phyloP scores from a whole-genome alignment of 1,140 invertebrate species.

The Calliphora vicina region DNA sequence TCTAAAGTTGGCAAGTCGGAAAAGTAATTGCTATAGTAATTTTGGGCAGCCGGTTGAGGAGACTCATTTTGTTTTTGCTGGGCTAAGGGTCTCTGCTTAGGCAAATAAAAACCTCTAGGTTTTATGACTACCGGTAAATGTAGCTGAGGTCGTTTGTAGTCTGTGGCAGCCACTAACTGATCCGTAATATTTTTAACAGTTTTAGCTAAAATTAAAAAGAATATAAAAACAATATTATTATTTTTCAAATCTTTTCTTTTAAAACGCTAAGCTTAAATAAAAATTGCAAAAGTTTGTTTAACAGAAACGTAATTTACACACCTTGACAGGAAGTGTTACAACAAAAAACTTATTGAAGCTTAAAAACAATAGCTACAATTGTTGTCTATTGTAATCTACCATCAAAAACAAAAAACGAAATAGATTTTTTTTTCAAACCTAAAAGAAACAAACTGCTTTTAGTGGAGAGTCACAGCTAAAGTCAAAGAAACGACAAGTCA shows the following conservation, averaged over 20 bases:
- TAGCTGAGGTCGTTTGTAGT: background rate
- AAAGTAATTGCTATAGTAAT: slow-evolving; percentile 57
- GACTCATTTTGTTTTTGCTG: background rate
- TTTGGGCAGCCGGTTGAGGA: slow-evolving; percentile 52
- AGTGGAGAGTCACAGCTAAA: background rate
- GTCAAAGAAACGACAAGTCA: slow-evolving; percentile 4
- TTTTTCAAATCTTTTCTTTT: background rate
- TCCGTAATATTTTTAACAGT: background rate
- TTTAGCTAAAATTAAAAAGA: background rate
- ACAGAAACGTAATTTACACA: background rate
- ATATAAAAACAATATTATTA: background rate
- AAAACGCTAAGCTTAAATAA: background rate
- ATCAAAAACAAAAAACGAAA: background rate
- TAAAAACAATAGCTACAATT: background rate
- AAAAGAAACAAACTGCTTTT: background rate
- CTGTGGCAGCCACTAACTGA: background rate
- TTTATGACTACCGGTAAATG: background rate
- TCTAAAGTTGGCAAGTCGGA: slow-evolving; percentile 54
- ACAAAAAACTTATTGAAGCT: background rate
- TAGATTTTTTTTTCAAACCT: background rate
- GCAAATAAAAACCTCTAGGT: background rate
- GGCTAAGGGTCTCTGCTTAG: background rate
- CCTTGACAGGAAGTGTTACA: slow-evolving; percentile 2
- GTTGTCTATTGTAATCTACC: background rate
- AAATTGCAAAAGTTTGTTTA: background rate